Conservation (phyloP, 2,113 vertebrate genomes). For the Chamaetylas fuelleborni region DNA sequence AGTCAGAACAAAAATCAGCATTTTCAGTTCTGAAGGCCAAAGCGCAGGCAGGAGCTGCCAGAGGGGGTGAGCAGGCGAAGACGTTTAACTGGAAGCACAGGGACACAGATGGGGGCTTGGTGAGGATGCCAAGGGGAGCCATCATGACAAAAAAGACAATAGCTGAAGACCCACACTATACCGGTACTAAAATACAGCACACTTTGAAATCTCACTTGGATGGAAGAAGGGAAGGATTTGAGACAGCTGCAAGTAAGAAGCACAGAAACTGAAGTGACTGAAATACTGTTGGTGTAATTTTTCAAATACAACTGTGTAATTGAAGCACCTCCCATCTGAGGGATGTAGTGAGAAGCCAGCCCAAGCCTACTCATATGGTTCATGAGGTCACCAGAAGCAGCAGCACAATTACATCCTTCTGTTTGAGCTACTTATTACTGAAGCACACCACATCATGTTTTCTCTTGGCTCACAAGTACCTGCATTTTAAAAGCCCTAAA, state of each 20-base stretch:
- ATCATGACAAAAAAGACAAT: neutral
- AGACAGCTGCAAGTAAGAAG: neutral
- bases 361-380: neutral
- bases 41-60: neutral
- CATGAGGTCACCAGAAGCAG: slow-evolving; percentile 27
- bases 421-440: slow-evolving; percentile 1
- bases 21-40: neutral
- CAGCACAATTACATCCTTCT: slow-evolving; percentile 25
- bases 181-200: neutral
- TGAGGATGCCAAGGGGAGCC: neutral
- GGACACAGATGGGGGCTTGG: rapidly evolving
- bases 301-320: neutral
- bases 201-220: neutral
- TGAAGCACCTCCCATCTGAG: neutral
- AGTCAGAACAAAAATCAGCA: neutral
- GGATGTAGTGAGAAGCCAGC: neutral
- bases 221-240: neutral
- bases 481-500: neutral
- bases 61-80: neutral
- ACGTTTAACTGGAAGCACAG: neutral
- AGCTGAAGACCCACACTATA: neutral
- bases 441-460: neutral
- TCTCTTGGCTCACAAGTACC: neutral
- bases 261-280: rapidly evolving
- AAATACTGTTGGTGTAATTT: neutral